Base-by-base conservation (phyloP, 1,140 invertebrate species). In the Anthonomus grandis region DNA sequence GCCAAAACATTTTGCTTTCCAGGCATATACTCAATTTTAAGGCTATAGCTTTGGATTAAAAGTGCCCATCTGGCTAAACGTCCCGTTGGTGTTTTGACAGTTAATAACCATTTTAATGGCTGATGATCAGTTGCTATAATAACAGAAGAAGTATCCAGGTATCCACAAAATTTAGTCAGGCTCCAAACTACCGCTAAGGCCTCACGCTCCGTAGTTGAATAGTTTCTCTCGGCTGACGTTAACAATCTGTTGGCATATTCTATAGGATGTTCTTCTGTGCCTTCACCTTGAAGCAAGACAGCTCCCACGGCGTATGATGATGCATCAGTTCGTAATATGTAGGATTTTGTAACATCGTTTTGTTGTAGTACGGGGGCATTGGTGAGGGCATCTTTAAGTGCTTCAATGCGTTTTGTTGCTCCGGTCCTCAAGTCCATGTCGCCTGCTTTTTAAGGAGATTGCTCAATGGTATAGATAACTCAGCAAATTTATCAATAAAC, bases 21-120 rank as follows among this genome's bases (percentile, higher is more conserved):
- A 5, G 60, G 57, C 13, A 24, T 24, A 37, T 63, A 60, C 2
- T 60, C 44, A 25, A 66, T 61, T 22, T 17, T 13, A 4, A 64
- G 13, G 22, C 59, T 36, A 22, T 54, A 63, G 12, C 15, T n/a
- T 24, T 62, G 52, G 0, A 66, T 2, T 34, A n/a, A 3, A 2
- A 68, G 39, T 3, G 73, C 36, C 79, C 79, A 82, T 21, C 76
- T 57, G 0, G 75, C 75, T 8, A 77, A 36, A 23, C 64, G 23
- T 45, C 42, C 42, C 4, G 42, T 45, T 45, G 46, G 46, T 31
- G 46, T 18, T 34, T 49, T 49, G 3, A 49, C 3, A 17, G 47
- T 17, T 12, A 52, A 17, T 13, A 52, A 18, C 49, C 49, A 52
- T 15, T 34, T 36, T 39, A 52, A 22, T 5, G 49, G 34, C 19